Evolutionary conservation across 1,140 invertebrate species (phyloP).

Genomic region (Drosophila kikkawai): DNA sequence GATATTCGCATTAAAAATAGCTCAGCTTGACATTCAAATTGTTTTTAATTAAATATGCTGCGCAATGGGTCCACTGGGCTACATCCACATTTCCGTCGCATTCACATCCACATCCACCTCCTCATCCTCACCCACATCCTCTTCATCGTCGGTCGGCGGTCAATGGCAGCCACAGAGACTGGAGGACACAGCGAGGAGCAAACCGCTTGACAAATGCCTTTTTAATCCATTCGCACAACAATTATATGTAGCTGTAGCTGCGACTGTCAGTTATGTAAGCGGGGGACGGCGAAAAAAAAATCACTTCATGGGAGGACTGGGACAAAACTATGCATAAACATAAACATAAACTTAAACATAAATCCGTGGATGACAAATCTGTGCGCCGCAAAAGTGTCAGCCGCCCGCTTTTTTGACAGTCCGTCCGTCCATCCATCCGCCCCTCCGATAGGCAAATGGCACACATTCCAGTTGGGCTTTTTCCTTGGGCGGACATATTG

Average conservation of each 20-base stretch:
- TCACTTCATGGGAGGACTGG: constrained; percentile 2
- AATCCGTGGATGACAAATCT: constrained; percentile 82
- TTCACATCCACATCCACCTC: constrained; percentile 1
- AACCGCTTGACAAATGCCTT: constrained; percentile 79
- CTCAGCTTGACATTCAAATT: constrained; percentile 32
- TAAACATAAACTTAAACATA: constrained; percentile 80
- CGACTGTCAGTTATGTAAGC: constrained; percentile 54
- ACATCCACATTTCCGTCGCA: constrained; percentile 5
- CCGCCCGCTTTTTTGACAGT: constrained; percentile 26
- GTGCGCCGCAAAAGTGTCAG: constrained; percentile 74
- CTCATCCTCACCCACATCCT: constrained; percentile 14
- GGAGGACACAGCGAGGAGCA: constrained; percentile 14
- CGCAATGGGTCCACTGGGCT: constrained; percentile 23
- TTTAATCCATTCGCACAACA: constrained; percentile 79
- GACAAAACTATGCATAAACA: constrained; percentile 67
- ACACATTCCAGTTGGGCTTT: constrained; percentile 71
- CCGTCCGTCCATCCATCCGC: constrained; percentile 23
- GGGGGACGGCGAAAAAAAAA: constrained; percentile 20
- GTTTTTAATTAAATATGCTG: constrained; percentile 57
- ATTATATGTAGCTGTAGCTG: constrained; percentile 59
- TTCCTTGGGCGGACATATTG: constrained; percentile 37
- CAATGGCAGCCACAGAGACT: constrained; percentile 35
- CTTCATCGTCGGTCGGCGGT: constrained; percentile 43
- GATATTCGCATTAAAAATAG: background rate
- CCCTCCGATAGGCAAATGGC: constrained; percentile 74